Evolutionary conservation across 1,140 invertebrate genomes (phyloP).

Genomic region (Mercenaria mercenaria): DNA sequence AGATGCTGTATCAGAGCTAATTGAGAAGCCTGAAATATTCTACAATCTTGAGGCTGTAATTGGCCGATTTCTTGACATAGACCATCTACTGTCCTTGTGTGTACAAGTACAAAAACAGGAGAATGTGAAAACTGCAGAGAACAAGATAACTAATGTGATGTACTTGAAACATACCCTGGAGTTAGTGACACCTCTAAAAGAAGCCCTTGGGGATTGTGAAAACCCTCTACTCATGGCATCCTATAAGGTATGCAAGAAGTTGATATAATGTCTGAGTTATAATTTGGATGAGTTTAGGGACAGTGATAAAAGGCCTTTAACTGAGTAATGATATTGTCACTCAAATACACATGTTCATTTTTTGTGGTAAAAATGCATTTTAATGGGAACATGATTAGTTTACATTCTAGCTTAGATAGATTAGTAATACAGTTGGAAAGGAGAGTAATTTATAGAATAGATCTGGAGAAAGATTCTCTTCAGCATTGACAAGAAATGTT

Average conservation of each 20-base stretch:
- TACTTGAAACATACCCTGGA: constrained; percentile 93
- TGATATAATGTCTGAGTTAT: no score
- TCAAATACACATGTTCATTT: no score
- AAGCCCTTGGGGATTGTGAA: constrained; percentile 88
- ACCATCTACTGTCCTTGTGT: constrained; percentile 89
- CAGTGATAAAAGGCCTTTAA: not conserved
- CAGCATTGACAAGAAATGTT: no score
- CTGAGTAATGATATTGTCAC: no score
- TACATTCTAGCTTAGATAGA: no score
- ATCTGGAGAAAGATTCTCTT: no score
- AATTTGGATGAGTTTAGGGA: no score
- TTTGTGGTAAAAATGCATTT: no score
- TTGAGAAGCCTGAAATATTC: constrained; percentile 88
- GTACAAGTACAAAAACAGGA: constrained; percentile 88
- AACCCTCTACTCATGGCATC: constrained; percentile 89
- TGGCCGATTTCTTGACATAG: constrained; percentile 88
- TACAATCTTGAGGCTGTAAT: constrained; percentile 87
- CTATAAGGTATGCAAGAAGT: constrained; percentile 87
- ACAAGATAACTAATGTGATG: constrained; percentile 92
- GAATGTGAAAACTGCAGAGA: constrained; percentile 89
- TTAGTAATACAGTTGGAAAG: no score
- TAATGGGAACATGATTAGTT: no score
- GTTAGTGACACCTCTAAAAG: constrained; percentile 89
- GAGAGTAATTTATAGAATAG: no score
- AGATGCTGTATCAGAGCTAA: constrained; percentile 92